A percentile compares a stretch with the other conserved stretches of the same genome.
These are phyloP conservation scores for Acleris cristana DNA, from an alignment of 2,888 invertebrate genomes.

Conservation along the genomic window DNA sequence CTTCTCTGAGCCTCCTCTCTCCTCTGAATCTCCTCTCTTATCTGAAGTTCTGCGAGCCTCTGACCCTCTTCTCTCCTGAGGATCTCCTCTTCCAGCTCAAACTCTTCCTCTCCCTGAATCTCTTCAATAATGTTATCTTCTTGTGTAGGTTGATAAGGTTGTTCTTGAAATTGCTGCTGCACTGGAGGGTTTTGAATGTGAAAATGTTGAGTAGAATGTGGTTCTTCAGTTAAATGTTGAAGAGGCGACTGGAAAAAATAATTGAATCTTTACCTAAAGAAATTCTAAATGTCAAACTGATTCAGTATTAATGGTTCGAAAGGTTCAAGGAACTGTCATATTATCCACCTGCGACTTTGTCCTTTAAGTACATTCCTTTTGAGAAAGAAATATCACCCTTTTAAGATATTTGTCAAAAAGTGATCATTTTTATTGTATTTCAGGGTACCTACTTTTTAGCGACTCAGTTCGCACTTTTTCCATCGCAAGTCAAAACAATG, in stretches of 20 bases:
- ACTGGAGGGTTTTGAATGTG: background rate
- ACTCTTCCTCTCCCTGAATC: constrained; percentile 26
- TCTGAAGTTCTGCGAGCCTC: constrained; percentile 12
- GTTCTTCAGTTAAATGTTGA: constrained; percentile 62
- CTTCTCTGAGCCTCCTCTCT: constrained; percentile 28
- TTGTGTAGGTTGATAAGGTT: constrained; percentile 37
- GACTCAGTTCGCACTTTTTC: no score
- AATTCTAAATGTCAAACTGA: no score
- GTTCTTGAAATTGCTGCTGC: background rate
- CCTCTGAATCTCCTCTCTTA: constrained; percentile 20
- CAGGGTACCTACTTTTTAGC: no score
- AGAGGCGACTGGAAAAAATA: constrained; percentile 57
- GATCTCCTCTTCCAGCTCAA: constrained; percentile 23
- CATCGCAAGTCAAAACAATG: no score
- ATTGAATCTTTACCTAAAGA: no score
- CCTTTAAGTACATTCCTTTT: no score
- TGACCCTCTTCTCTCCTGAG: constrained; percentile 30
- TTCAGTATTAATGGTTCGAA: no score
- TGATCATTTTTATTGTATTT: no score
- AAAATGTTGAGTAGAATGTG: constrained; percentile 41
- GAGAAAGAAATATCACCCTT: no score
- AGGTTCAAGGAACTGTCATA: no score
- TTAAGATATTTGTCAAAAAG: no score
- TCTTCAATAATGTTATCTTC: constrained; percentile 33
- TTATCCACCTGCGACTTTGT: no score